These are phyloP conservation scores for Eulithis testata DNA, from an alignment of 2,888 invertebrate genomes.

Conservation along the genomic window DNA sequence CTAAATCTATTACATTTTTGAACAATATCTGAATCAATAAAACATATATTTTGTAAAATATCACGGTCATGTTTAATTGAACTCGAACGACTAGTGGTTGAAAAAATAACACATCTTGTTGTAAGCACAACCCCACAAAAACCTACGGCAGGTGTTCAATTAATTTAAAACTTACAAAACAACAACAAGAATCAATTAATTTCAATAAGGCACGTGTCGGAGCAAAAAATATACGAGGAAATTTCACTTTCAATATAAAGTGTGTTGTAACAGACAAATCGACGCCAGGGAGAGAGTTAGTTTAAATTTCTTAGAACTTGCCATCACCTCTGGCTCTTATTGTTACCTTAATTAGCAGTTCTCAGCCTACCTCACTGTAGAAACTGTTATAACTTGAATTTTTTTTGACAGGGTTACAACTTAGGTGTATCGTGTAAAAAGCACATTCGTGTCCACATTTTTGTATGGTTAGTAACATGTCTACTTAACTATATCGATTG, in stretches of 20 bases:
- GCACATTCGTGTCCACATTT: no score
- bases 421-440: no score
- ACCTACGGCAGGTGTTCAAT: slow-evolving; percentile 24
- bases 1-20: no score
- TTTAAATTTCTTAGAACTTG: slow-evolving; percentile 25
- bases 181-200: slow-evolving; percentile 23
- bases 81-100: no score
- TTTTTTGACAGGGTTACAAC: no score
- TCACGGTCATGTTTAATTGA: no score
- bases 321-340: slow-evolving; percentile 17
- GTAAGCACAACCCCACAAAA: neutral
- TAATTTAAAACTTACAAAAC: slow-evolving; percentile 18
- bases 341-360: slow-evolving; percentile 22
- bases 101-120: no score
- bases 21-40: no score
- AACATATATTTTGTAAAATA: no score
- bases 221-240: slow-evolving; percentile 23
- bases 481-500: neutral
- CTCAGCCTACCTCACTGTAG: no score
- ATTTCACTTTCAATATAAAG: slow-evolving; percentile 34
- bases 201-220: slow-evolving; percentile 15
- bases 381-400: no score
- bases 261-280: slow-evolving; percentile 20
- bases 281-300: slow-evolving; percentile 29
- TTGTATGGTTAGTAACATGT: no score